Conservation (phyloP, 2,113 vertebrate species). For the Lepus americanus region DNA sequence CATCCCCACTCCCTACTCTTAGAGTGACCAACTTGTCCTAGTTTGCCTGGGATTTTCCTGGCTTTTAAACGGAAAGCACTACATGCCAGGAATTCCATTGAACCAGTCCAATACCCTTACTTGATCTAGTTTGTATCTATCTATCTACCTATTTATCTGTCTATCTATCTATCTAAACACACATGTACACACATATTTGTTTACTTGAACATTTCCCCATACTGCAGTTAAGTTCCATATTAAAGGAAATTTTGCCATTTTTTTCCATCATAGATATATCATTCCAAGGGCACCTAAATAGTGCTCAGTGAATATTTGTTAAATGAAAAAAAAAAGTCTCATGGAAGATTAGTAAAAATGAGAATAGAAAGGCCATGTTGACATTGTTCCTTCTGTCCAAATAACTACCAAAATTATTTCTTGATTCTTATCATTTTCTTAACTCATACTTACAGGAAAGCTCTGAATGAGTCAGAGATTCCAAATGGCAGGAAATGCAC, state of each 20-base stretch:
- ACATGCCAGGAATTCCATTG: not conserved
- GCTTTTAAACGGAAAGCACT: not conserved
- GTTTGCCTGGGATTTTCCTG: not conserved
- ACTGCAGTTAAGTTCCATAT: not conserved
- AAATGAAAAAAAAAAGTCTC: slow-evolving; percentile 48
- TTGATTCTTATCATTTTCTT: slow-evolving; percentile 69
- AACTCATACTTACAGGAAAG: slow-evolving; percentile 29
- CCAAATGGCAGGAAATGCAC: slow-evolving; percentile 29
- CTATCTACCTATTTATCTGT: not conserved
- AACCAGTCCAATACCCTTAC: not conserved
- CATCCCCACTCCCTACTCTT: not conserved
- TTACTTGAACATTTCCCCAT: slow-evolving; percentile 20
- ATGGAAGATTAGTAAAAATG: slow-evolving; percentile 62
- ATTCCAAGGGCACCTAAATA: not conserved
- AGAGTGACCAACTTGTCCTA: not conserved
- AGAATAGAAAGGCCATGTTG: slow-evolving; percentile 60
- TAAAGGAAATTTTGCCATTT: not conserved
- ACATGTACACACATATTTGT: not conserved
- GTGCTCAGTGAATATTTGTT: slow-evolving; percentile 29
- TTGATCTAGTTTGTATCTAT: not conserved
- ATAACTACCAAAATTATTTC: slow-evolving; percentile 64
- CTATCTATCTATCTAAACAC: not conserved
- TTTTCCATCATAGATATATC: not conserved
- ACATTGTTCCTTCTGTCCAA: slow-evolving; percentile 61
- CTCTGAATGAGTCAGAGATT: slow-evolving; percentile 51